phyloP scores from a whole-genome alignment of 2,888 invertebrate species.

The Pheosia tremula region DNA sequence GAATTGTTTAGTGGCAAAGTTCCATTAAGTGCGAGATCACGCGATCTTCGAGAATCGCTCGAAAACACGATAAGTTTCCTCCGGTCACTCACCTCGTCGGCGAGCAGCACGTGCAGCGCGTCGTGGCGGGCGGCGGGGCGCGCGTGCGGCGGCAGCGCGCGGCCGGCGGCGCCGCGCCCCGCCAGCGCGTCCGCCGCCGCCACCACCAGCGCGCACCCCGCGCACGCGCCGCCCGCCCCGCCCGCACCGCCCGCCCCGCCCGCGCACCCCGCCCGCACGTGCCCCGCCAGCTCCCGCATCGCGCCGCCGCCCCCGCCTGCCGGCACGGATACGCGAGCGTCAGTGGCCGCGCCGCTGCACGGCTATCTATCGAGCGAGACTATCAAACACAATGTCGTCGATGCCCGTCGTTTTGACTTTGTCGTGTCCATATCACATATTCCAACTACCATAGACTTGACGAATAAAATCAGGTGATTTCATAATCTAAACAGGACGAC shows the following conservation, averaged over 20 bases:
- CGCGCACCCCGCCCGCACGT: slow-evolving; percentile 74
- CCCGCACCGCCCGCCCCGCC: slow-evolving; percentile 83
- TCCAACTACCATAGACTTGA: too few relatives aligned
- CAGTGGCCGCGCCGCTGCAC: not conserved
- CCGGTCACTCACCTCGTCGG: slow-evolving; percentile 47
- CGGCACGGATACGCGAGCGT: not conserved
- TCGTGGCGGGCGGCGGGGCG: slow-evolving; percentile 85
- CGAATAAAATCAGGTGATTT: too few relatives aligned
- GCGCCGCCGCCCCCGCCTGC: slow-evolving; percentile 78
- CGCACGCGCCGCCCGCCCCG: slow-evolving; percentile 34
- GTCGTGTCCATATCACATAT: too few relatives aligned
- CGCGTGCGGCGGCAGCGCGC: slow-evolving; percentile 85
- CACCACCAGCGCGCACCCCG: slow-evolving; percentile 89
- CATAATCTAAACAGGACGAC: too few relatives aligned
- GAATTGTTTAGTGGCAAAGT: too few relatives aligned
- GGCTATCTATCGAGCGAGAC: not conserved
- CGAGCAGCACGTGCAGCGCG: slow-evolving; percentile 74
- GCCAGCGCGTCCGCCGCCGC: slow-evolving; percentile 90
- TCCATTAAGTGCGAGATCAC: too few relatives aligned
- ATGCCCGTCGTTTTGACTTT: too few relatives aligned
- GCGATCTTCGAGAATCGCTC: too few relatives aligned
- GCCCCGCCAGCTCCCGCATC: slow-evolving; percentile 86
- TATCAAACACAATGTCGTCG: too few relatives aligned
- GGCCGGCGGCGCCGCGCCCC: slow-evolving; percentile 88
- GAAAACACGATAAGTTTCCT: too few relatives aligned